phyloP scores from a whole-genome alignment of 2,888 invertebrate genomes.

The Lithosia quadra region DNA sequence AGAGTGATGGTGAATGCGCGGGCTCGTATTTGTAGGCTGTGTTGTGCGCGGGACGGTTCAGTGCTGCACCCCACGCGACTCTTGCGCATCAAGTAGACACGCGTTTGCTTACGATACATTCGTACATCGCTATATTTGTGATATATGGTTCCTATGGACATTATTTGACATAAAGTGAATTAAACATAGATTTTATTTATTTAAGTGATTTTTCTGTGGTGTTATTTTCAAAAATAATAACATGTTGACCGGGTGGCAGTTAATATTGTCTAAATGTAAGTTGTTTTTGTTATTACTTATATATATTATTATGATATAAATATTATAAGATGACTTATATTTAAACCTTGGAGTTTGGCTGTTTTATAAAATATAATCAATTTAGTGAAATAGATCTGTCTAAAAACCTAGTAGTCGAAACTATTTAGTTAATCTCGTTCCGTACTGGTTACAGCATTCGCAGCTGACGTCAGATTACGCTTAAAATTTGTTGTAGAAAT shows the following conservation, averaged over 20 bases:
- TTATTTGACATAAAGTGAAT: constrained; percentile 41
- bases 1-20: constrained; percentile 70
- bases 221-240: constrained; percentile 44
- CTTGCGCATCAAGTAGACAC: constrained; percentile 43
- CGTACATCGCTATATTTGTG: constrained; percentile 38
- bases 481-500: too few relatives aligned
- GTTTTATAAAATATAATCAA: too few relatives aligned
- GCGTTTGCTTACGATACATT: constrained; percentile 34
- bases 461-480: too few relatives aligned
- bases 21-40: constrained; percentile 71
- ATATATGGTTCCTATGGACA: constrained; percentile 53
- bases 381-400: neutral
- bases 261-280: constrained; percentile 80
- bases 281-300: constrained; percentile 43
- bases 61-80: constrained; percentile 49
- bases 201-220: constrained; percentile 49
- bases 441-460: neutral
- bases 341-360: too few relatives aligned
- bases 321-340: neutral
- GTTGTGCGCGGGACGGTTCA: constrained; percentile 55
- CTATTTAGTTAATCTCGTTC: neutral
- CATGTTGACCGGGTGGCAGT: constrained; percentile 82
- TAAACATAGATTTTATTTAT: constrained; percentile 20
- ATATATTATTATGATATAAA: neutral
- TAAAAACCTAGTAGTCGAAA: neutral